Conservation (phyloP, 2,797 vertebrate species). For the Myioborus miniatus region DNA sequence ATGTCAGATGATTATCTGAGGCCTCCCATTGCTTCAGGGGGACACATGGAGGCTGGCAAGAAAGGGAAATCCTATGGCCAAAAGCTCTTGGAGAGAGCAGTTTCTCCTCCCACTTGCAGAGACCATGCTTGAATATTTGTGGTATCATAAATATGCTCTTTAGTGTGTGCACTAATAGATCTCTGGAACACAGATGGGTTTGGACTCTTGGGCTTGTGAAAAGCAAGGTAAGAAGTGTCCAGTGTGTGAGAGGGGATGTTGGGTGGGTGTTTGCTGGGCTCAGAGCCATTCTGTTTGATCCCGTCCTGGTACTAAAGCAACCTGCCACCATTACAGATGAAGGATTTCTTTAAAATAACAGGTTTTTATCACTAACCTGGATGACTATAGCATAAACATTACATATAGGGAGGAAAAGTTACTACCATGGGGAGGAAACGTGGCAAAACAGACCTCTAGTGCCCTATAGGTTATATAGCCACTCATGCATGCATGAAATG, state of each 20-base stretch:
- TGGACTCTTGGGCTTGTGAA: neutral
- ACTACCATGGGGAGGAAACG: neutral
- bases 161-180: neutral
- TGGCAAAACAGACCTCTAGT: neutral
- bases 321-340: neutral
- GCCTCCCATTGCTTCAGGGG: neutral
- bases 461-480: neutral
- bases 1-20: conserved; percentile 28
- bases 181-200: conserved; percentile 9
- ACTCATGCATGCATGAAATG: neutral
- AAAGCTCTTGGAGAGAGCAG: conserved; percentile 27
- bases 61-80: neutral
- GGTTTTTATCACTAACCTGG: neutral
- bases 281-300: neutral
- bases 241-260: neutral
- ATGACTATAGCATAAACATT: neutral
- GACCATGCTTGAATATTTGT: conserved; percentile 39
- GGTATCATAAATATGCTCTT: conserved; percentile 39
- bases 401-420: neutral
- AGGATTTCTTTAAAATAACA: neutral
- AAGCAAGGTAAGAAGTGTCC: neutral
- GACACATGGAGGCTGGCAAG: neutral
- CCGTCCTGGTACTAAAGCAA: neutral
- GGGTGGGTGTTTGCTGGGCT: neutral
- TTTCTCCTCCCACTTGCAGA: conserved; percentile 41